Conservation (phyloP, 2,888 invertebrate genomes). For the Eupithecia subfuscata region DNA sequence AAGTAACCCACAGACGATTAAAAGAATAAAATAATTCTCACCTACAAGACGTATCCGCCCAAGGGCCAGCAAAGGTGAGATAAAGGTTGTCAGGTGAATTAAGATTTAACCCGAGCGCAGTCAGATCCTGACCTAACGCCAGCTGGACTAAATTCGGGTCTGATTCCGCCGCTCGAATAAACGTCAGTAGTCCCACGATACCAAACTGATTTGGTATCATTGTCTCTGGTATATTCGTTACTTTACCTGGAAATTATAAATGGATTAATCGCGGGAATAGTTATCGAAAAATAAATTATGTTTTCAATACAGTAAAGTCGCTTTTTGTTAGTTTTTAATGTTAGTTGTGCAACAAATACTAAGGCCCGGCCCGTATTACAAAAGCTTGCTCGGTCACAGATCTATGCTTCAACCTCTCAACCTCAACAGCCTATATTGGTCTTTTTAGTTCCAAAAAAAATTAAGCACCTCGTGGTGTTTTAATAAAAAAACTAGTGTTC, state of each 20-base stretch:
- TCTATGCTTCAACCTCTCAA: too few relatives aligned
- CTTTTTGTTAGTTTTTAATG: slow-evolving; percentile 27
- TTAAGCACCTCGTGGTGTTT: too few relatives aligned
- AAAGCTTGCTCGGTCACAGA: too few relatives aligned
- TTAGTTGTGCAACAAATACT: not conserved
- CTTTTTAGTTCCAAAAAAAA: too few relatives aligned
- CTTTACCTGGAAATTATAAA: slow-evolving; percentile 88
- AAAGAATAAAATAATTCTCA: slow-evolving; percentile 48
- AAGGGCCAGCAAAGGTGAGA: slow-evolving; percentile 99
- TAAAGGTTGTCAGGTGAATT: slow-evolving; percentile 99
- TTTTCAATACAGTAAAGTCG: slow-evolving; percentile 51
- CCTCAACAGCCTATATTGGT: too few relatives aligned
- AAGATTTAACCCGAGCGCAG: slow-evolving; percentile 98
- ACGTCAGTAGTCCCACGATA: slow-evolving; percentile 98
- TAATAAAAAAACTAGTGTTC: too few relatives aligned
- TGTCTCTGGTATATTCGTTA: slow-evolving; percentile 98
- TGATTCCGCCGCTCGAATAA: slow-evolving; percentile 98
- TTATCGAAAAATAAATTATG: slow-evolving; percentile 13
- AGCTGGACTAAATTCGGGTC: slow-evolving; percentile 98
- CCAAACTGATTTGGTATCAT: slow-evolving; percentile 99
- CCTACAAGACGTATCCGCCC: slow-evolving; percentile 98
- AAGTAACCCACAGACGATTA: too few relatives aligned
- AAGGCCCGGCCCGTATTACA: too few relatives aligned
- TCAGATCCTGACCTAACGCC: slow-evolving; percentile 98
- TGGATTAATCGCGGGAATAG: slow-evolving; percentile 31